These are phyloP conservation scores for Drosophila rhopaloa DNA, from an alignment of 1,140 invertebrate species.

Conservation along the genomic window DNA sequence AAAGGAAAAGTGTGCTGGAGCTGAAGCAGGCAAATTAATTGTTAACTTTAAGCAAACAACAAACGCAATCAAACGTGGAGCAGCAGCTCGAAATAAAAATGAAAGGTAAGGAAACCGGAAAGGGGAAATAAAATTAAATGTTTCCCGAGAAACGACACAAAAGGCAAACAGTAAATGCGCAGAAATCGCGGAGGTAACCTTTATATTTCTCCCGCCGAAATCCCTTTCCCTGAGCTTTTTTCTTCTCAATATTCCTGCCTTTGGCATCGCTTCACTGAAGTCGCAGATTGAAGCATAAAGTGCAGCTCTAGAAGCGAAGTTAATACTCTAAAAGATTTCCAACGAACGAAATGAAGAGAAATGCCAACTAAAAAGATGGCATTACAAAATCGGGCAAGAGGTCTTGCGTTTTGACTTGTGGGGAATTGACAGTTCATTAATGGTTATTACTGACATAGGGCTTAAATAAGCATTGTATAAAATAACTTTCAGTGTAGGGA, in stretches of 20 bases:
- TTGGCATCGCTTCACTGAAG: constrained; percentile 47
- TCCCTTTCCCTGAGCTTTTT: constrained; percentile 5
- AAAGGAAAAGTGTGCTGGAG: constrained; percentile 8
- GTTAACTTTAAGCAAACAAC: constrained; percentile 81
- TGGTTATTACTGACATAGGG: no score
- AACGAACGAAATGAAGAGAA: background rate
- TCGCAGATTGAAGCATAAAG: constrained; percentile 44
- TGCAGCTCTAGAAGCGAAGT: constrained; percentile 12
- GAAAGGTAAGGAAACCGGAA: background rate
- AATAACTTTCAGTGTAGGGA: no score
- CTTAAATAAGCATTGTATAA: no score
- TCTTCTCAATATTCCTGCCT: constrained; percentile 19
- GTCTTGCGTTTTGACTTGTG: no score
- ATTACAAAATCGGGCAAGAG: background rate
- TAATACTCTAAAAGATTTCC: constrained; percentile 24
- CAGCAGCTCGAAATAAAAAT: constrained; percentile 14
- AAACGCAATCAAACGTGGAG: constrained; percentile 80
- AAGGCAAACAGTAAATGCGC: constrained; percentile 55
- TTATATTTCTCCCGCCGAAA: constrained; percentile 30
- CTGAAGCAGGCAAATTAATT: constrained; percentile 67
- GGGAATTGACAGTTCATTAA: no score
- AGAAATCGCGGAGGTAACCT: constrained; percentile 52
- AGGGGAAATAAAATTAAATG: constrained; percentile 48
- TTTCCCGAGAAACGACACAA: constrained; percentile 53
- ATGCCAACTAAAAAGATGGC: background rate